Evolutionary conservation across 2,113 vertebrate genomes (phyloP), one percentile per base, ranked within the genome.

Genomic region (Numida meleagris): DNA sequence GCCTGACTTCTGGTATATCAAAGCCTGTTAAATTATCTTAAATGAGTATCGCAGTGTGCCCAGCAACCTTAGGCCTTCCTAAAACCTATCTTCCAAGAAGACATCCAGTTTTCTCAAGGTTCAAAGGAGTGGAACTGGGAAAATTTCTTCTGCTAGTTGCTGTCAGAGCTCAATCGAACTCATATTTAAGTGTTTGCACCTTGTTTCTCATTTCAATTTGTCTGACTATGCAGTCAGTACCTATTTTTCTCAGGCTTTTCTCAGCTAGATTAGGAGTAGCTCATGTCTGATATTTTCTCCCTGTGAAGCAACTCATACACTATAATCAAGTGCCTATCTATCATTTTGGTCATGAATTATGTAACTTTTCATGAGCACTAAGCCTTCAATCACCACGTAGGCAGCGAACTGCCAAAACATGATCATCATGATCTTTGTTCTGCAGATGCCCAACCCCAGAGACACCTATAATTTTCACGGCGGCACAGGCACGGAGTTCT

Each of bases 341-440:
- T 96, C 96, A 95, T 91, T 89, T 88, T 95, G 93, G 94, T 89
- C 93, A 97, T 95, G 95, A 95, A 94, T 93, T 96, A 95, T 95
- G 95, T 93, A 94, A 91, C 75, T 89, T 82, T 77, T 95, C 87
- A 95, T 10, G 79, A 95, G 73, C 72, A 71, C 94, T 91, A 88
- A 86, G 91, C 70, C 0, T 67, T 96, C 94, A 95, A 95, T 94
- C 95, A 94, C 91, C 82, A 93, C 0, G 65, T 91, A 95, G 94
- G 91, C 94, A 95, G 94, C 88, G 70, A 94, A 96, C 90, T 96
- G 95, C 94, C 95, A 96, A 95, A 96, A 96, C 95, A 94, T 20
- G 4, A 88, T 93, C 4, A 4, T 95, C 86, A 94, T 2, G 1
- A 92, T 92, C 96, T 94, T 95, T 88, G 90, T 94, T 96, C 86